Evolutionary conservation across 2,888 invertebrate species (phyloP).

Genomic region (Chirona hameri): DNA sequence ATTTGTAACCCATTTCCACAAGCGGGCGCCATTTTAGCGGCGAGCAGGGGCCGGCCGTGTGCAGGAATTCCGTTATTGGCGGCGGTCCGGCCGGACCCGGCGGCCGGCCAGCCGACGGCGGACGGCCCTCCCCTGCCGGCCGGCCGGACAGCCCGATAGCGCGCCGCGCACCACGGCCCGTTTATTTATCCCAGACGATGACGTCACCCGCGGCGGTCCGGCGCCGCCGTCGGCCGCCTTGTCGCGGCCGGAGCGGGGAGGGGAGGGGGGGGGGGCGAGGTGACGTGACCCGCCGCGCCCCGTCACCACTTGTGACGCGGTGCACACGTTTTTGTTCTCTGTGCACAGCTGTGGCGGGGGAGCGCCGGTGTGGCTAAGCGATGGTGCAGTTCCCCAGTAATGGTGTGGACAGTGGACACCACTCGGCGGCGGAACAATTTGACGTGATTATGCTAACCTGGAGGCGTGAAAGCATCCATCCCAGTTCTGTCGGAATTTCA

Average conservation of each 20-base stretch:
- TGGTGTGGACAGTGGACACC: too few species aligned
- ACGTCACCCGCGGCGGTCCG: background rate
- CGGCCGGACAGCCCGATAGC: background rate
- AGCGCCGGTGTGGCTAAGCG: too few species aligned
- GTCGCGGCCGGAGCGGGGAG: background rate
- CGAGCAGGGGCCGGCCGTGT: background rate
- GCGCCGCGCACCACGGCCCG: background rate
- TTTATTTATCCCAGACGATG: constrained; percentile 24
- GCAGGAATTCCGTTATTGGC: constrained; percentile 28
- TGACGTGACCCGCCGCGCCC: background rate
- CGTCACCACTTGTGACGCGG: too few species aligned
- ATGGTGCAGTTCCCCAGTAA: too few species aligned
- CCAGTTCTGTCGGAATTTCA: too few species aligned
- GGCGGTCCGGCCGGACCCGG: background rate
- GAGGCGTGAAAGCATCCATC: too few species aligned
- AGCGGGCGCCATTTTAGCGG: too few species aligned
- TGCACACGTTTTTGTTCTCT: too few species aligned
- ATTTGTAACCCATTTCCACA: too few species aligned
- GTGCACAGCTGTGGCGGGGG: too few species aligned
- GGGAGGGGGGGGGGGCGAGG: background rate
- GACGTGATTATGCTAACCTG: too few species aligned
- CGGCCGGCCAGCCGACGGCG: background rate
- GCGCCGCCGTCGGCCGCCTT: background rate
- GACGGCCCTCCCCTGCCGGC: background rate
- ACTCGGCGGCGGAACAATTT: too few species aligned